Base-by-base conservation (phyloP, 2,113 vertebrate genomes). In the Dipodomys stephensi region DNA sequence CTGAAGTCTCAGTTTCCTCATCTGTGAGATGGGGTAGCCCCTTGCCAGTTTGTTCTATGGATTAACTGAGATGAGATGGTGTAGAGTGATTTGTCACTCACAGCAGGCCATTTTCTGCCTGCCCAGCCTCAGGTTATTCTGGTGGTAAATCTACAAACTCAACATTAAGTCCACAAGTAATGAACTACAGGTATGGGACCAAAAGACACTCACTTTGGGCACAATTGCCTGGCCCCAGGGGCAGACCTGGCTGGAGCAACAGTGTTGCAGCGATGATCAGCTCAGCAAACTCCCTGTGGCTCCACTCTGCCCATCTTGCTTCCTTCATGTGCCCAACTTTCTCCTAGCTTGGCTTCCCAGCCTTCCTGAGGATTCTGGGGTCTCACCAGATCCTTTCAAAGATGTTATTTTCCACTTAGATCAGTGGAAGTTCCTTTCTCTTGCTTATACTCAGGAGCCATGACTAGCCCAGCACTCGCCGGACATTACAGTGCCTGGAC, bases 381-480 rank as follows among this genome's bases (percentile, higher is more conserved):
- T 22, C 18, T 19, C 4, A 1, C 32, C 16, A 28, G 23, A 5
- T 57, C 46, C 60, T 72, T 68, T 74, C 60, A 84, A 15, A 23
- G 60, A 84, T 28, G 28, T 67, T 46, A 11, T 79, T 74, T 74
- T n/a, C 35, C 39, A 15, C 49, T 71, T 64, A 39, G 28, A 44
- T 80, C 13, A 77, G 4, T 22, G 46, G 60, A 10, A 69, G 27
- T 20, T 30, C 15, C 49, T 57, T 87, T 79, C n/a, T 44, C 10
- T 44, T 44, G 60, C 32, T 44, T 53, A 15, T 16, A 12, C 0
- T 46, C 49, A 11, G 1, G 30, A 25, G 8, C 23, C n/a, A 30
- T 0, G 1, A 27, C 76, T 4, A 28, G 30, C n/a, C 25, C 8
- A 8, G 0, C 25, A 25, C 23, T 39, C 60, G 44, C 49, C 15